Evolutionary conservation across 1,140 invertebrate species (phyloP).

Genomic region (Pachyrhynchus sulphureomaculatus): DNA sequence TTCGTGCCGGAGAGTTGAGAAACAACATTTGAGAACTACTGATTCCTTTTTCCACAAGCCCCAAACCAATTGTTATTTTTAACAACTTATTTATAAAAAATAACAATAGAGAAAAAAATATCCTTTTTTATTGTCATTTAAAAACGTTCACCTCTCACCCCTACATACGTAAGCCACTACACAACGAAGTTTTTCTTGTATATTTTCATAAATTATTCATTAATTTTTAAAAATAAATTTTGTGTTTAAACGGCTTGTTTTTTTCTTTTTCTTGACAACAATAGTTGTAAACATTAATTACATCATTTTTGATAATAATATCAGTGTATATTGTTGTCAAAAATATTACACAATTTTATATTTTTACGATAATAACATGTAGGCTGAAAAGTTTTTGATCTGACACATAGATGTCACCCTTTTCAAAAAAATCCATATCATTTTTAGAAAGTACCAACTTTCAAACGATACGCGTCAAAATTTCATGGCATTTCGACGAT

Average conservation of each 20-base stretch:
- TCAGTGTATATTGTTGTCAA: constrained; percentile 14
- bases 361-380: too few relatives aligned
- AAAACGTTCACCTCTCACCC: constrained; percentile 30
- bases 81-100: constrained; percentile 4
- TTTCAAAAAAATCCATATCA: too few relatives aligned
- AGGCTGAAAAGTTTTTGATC: too few relatives aligned
- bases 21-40: neutral
- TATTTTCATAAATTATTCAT: constrained; percentile 17
- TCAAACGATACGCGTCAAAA: too few relatives aligned
- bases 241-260: too few relatives aligned
- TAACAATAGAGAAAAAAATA: constrained; percentile 23
- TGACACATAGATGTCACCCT: too few relatives aligned
- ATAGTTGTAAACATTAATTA: too few relatives aligned
- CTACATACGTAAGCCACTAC: constrained; percentile 7
- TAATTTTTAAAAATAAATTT: constrained; percentile 6
- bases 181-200: constrained; percentile 17
- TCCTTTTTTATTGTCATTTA: constrained; percentile 27
- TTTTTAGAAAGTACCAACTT: too few relatives aligned
- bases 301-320: constrained; percentile 2
- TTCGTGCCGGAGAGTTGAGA: neutral
- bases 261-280: too few relatives aligned
- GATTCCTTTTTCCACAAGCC: neutral
- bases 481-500: too few relatives aligned
- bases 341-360: too few relatives aligned
- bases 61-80: too few relatives aligned